A percentile compares a stretch with the other conserved stretches of the same genome.
Evolutionary conservation across 2,797 vertebrate genomes (phyloP).

Genomic region (Phylloscopus collybita): DNA sequence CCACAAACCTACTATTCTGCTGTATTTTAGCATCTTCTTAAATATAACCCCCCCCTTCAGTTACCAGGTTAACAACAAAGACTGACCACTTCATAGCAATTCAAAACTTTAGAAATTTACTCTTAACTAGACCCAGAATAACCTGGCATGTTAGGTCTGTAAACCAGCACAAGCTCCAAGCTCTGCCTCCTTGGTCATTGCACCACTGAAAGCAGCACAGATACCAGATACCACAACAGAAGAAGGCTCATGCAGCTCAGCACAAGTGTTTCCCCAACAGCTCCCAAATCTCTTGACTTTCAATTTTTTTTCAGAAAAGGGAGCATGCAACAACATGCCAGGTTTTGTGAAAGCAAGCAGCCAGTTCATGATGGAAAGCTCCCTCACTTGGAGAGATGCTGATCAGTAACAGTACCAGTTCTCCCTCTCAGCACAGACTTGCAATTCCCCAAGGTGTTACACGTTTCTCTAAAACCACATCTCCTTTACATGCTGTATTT

Average conservation of each 20-base stretch:
- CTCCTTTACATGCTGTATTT: not conserved
- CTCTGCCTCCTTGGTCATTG: not conserved
- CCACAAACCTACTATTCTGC: not conserved
- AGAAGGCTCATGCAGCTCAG: not conserved
- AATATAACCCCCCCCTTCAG: not conserved
- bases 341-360: not conserved
- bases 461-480: not conserved
- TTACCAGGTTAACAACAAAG: not conserved
- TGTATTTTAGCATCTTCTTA: not conserved
- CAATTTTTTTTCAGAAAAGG: not conserved
- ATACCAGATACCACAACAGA: not conserved
- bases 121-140: not conserved
- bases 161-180: not conserved
- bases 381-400: not conserved
- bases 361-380: not conserved
- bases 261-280: not conserved
- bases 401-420: not conserved
- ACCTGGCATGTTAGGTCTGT: not conserved
- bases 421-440: not conserved
- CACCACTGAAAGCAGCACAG: not conserved
- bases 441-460: not conserved
- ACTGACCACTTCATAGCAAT: not conserved
- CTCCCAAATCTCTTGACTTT: not conserved
- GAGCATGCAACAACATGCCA: not conserved
- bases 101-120: not conserved